Percentiles rank a stretch among this genome's conserved stretches.
Evolutionary conservation across 2,797 vertebrate species (phyloP).

Genomic region (Champsocephalus esox): DNA sequence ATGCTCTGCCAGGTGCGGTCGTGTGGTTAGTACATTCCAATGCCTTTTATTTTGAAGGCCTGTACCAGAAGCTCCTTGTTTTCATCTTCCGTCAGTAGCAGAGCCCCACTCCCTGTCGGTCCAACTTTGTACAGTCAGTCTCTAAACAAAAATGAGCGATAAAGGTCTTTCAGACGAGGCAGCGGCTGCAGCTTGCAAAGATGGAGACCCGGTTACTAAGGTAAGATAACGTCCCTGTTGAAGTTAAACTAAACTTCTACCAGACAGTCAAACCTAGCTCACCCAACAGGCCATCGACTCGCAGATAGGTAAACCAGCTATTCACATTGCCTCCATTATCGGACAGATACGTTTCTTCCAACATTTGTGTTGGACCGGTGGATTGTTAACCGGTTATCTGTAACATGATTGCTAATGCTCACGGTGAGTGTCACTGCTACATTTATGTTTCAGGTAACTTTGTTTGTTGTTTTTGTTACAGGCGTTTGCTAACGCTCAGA

Average conservation of each 20-base stretch:
- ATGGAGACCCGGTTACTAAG: slow-evolving; percentile 80
- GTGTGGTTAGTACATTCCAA: neutral
- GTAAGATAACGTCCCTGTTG: slow-evolving; percentile 28
- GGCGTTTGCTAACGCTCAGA: neutral
- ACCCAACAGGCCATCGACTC: slow-evolving; percentile 28
- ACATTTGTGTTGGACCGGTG: fast-evolving
- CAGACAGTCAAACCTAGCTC: neutral
- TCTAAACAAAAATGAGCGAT: slow-evolving; percentile 75
- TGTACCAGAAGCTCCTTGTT: neutral
- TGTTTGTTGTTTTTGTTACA: too few relatives aligned
- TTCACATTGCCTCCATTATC: slow-evolving; percentile 15
- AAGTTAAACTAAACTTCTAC: neutral
- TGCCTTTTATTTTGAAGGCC: slow-evolving; percentile 54
- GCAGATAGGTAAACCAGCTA: neutral
- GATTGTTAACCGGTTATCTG: fast-evolving
- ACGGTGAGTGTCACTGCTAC: fast-evolving
- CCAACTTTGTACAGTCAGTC: neutral
- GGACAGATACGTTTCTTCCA: neutral
- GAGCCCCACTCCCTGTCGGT: neutral
- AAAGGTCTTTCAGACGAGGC: slow-evolving; percentile 81
- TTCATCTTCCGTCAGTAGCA: neutral
- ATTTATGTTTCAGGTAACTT: too few relatives aligned
- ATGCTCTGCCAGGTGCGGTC: neutral
- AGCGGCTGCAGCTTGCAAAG: slow-evolving; percentile 77
- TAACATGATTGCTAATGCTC: fast-evolving